Percentiles rank a stretch among this genome's conserved stretches.
phyloP scores from a whole-genome alignment of 37 sponge, comb jelly and placozoan species.

The Hexactinellida sp. region DNA sequence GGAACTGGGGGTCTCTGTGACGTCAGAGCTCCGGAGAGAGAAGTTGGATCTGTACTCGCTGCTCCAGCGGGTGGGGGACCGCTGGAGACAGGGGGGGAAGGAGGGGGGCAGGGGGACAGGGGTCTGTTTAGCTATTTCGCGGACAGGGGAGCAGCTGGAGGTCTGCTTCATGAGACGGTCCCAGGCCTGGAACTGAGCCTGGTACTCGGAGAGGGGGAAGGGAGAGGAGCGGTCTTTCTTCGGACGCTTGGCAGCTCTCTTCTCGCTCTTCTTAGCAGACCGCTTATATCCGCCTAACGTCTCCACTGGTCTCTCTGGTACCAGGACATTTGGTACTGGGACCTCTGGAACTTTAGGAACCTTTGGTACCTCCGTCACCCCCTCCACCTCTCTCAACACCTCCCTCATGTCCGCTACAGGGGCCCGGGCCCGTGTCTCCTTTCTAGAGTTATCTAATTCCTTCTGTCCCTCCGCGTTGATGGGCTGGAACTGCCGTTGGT shows the following conservation, averaged over 20 bases:
- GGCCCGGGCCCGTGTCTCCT: background rate
- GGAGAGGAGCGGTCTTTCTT: background rate
- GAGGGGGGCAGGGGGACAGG: background rate
- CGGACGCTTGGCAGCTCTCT: background rate
- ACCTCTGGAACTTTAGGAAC: background rate
- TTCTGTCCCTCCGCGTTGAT: background rate
- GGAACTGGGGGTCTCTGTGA: background rate
- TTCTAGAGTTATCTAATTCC: background rate
- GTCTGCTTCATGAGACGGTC: background rate
- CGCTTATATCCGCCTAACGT: background rate
- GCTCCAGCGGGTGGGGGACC: slow-evolving; percentile 1
- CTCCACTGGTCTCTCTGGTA: background rate
- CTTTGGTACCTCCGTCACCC: background rate
- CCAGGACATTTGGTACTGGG: background rate
- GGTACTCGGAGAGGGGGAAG: slow-evolving; percentile 9
- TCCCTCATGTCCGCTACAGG: background rate
- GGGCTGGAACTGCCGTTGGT: background rate
- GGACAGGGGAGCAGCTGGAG: background rate
- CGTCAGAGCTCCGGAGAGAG: background rate
- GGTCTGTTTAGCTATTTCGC: too few relatives aligned
- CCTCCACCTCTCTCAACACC: background rate
- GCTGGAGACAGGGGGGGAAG: background rate
- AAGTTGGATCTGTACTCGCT: background rate
- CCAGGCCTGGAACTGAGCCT: background rate
- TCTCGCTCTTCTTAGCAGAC: background rate